Conservation (phyloP, 2,888 invertebrate species). For the Drosophila diplacantha region DNA sequence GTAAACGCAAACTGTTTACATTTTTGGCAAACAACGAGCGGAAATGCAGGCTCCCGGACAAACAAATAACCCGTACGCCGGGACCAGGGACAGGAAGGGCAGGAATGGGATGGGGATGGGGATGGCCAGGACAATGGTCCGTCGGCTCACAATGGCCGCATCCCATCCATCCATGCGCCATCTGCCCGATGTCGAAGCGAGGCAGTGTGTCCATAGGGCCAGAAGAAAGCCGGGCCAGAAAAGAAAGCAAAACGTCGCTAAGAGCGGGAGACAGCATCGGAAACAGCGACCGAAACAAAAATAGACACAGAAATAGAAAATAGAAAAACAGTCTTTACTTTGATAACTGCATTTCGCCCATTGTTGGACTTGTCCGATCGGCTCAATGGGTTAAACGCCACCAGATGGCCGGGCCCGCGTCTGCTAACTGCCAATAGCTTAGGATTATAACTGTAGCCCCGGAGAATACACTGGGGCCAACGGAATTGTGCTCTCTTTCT, state of each 20-base stretch:
- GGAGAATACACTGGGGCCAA: conserved; percentile 35
- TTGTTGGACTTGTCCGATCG: conserved; percentile 45
- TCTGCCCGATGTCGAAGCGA: conserved; percentile 31
- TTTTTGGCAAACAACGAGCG: conserved; percentile 60
- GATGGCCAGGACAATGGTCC: conserved; percentile 21
- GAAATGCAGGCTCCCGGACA: conserved; percentile 64
- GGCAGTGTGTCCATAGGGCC: conserved; percentile 9
- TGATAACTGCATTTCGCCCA: conserved; percentile 54
- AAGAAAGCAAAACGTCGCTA: conserved; percentile 53
- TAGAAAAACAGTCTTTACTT: conserved; percentile 50
- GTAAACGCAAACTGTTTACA: conserved; percentile 58
- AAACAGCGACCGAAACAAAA: conserved; percentile 31
- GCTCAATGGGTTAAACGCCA: conserved; percentile 64
- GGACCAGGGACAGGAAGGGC: conserved; percentile 13
- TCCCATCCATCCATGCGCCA: conserved; percentile 46
- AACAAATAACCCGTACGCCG: conserved; percentile 66
- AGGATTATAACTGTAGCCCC: conserved; percentile 63
- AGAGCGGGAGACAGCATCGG: conserved; percentile 21
- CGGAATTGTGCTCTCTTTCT: conserved; percentile 59
- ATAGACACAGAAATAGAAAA: conserved; percentile 30
- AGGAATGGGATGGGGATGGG: background rate
- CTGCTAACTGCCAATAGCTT: conserved; percentile 63
- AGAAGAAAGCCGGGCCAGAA: conserved; percentile 53
- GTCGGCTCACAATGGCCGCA: conserved; percentile 23
- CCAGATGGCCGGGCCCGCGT: conserved; percentile 32